A percentile compares a stretch with the other conserved stretches of the same genome.
phyloP scores from a whole-genome alignment of 2,888 invertebrate species.

The Calameuta idolon region DNA sequence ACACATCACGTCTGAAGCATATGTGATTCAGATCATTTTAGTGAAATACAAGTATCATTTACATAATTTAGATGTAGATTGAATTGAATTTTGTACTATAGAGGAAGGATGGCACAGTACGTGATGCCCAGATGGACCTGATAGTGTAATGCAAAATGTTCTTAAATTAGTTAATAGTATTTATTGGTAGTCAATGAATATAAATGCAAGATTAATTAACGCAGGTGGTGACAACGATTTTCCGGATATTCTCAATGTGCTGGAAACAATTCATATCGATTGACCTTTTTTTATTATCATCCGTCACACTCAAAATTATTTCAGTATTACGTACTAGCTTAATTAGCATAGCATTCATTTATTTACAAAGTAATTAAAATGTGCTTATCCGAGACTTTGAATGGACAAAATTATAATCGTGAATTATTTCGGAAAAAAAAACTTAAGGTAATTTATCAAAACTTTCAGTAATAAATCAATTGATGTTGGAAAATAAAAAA shows the following conservation, averaged over 20 bases:
- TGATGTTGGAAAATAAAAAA: neutral
- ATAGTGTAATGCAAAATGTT: neutral
- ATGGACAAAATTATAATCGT: neutral
- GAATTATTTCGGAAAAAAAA: neutral
- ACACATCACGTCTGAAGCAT: conserved; percentile 30
- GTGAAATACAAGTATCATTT: neutral
- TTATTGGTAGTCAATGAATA: conserved; percentile 48
- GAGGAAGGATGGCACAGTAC: neutral
- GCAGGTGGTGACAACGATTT: conserved; percentile 30
- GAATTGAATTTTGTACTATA: neutral
- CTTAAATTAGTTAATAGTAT: conserved; percentile 18
- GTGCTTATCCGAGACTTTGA: neutral
- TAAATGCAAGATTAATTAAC: conserved; percentile 42
- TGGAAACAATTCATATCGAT: conserved; percentile 3
- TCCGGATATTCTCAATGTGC: neutral
- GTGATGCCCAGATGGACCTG: neutral
- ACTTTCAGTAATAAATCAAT: neutral
- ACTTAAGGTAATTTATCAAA: neutral
- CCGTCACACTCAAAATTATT: conserved; percentile 6
- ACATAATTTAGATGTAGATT: neutral
- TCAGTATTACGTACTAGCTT: neutral
- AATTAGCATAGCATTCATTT: conserved; percentile 16
- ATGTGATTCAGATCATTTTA: neutral
- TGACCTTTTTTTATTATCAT: conserved; percentile 6
- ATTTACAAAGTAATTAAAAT: conserved; percentile 24